A percentile compares a stretch with the other conserved stretches of the same genome.
Conservation (phyloP, 37 sponge, comb jelly and placozoan genomes). For the Axinella damicornis region DNA sequence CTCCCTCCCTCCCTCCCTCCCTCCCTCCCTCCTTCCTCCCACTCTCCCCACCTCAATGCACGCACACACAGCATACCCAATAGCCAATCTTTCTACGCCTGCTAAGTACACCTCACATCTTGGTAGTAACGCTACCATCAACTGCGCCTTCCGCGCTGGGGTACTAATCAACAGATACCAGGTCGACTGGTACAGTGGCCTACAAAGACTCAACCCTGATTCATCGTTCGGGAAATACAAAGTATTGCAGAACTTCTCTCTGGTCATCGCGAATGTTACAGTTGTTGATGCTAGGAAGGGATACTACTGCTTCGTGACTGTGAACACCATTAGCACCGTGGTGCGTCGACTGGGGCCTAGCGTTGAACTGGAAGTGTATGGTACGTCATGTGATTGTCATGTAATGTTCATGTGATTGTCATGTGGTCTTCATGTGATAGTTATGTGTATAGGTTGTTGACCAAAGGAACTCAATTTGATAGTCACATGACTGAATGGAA, state of each 20-base stretch:
- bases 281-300: not conserved
- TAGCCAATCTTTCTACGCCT: slow-evolving; percentile 27
- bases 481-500: too few species aligned
- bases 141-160: slow-evolving; percentile 2
- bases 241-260: not conserved
- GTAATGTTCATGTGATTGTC: too few species aligned
- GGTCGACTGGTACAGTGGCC: slow-evolving; percentile 15
- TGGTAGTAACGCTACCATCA: not conserved
- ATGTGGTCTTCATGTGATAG: not conserved
- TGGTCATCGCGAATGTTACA: not conserved
- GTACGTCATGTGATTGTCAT: not conserved
- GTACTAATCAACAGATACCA: not conserved
- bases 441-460: not conserved
- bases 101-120: not conserved
- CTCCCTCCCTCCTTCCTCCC: too few species aligned
- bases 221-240: not conserved
- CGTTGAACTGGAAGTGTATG: not conserved
- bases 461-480: too few species aligned
- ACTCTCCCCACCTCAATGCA: too few species aligned
- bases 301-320: slow-evolving; percentile 7
- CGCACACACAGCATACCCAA: slow-evolving; percentile 80
- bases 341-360: not conserved
- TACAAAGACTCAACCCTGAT: not conserved
- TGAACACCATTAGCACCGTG: not conserved
- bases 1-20: too few species aligned